A percentile compares a stretch with the other conserved stretches of the same genome.
phyloP scores from a whole-genome alignment of 2,113 vertebrate genomes.

The Mungos mungo region DNA sequence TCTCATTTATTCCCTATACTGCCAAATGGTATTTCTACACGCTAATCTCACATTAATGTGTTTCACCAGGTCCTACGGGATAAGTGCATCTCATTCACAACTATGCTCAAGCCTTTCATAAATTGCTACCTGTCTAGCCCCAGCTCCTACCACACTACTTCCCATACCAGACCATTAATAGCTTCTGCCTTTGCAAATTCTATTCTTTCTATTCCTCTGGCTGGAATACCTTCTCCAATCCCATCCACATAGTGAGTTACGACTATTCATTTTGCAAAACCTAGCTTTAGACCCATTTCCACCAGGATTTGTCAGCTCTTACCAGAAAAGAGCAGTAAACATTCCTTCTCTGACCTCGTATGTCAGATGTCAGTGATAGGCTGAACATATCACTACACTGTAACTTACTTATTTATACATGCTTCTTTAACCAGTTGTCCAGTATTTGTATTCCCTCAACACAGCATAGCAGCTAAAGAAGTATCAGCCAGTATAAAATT shows the following conservation, averaged over 20 bases:
- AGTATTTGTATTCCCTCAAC: not conserved
- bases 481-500: not conserved
- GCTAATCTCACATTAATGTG: not conserved
- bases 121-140: not conserved
- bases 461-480: not conserved
- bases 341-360: not conserved
- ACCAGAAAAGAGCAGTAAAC: conserved; percentile 1
- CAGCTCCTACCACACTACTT: not conserved
- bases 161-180: not conserved
- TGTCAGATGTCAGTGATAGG: not conserved
- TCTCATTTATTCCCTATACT: not conserved
- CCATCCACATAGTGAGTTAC: not conserved
- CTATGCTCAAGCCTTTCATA: not conserved
- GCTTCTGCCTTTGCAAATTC: not conserved
- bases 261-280: conserved; percentile 27
- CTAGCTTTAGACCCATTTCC: not conserved
- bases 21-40: not conserved
- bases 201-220: not conserved
- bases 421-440: not conserved
- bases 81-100: not conserved
- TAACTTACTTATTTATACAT: conserved; percentile 13
- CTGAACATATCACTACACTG: not conserved
- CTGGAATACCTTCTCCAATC: not conserved
- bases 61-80: not conserved
- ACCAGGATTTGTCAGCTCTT: not conserved